phyloP scores from a whole-genome alignment of 2,113 vertebrate genomes.

The Galemys pyrenaicus region DNA sequence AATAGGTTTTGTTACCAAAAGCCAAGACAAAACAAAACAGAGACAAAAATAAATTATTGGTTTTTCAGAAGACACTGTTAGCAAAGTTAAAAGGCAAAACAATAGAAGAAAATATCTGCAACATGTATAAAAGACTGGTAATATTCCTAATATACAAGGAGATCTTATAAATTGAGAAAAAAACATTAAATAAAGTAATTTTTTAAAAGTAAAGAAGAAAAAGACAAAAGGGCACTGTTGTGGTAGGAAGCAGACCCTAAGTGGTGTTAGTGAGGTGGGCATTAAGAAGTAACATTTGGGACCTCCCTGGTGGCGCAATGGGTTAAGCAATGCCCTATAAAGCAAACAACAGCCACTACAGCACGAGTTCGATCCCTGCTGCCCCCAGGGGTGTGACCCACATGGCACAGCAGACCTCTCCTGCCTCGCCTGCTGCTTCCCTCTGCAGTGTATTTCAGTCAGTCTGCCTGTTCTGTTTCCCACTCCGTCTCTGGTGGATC shows the following conservation, averaged over 20 bases:
- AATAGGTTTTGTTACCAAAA: conserved; percentile 8
- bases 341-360: too few species aligned
- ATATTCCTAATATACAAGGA: conserved; percentile 1
- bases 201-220: background rate
- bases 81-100: conserved; percentile 31
- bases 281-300: conserved; percentile 44
- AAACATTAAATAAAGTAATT: background rate
- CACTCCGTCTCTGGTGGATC: too few species aligned
- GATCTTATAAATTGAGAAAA: conserved; percentile 32
- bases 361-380: too few species aligned
- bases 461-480: too few species aligned
- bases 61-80: background rate
- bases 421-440: too few species aligned
- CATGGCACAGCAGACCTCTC: too few species aligned
- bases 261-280: background rate
- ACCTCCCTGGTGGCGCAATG: too few species aligned
- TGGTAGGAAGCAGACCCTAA: background rate
- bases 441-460: too few species aligned
- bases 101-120: background rate
- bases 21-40: too few species aligned
- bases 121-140: background rate
- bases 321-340: too few species aligned
- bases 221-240: background rate
- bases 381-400: too few species aligned
- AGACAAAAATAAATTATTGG: background rate